A percentile compares a stretch with the other conserved stretches of the same genome.
phyloP scores from a whole-genome alignment of 37 sponge, comb jelly and placozoan species.

The Corticium candelabrum region DNA sequence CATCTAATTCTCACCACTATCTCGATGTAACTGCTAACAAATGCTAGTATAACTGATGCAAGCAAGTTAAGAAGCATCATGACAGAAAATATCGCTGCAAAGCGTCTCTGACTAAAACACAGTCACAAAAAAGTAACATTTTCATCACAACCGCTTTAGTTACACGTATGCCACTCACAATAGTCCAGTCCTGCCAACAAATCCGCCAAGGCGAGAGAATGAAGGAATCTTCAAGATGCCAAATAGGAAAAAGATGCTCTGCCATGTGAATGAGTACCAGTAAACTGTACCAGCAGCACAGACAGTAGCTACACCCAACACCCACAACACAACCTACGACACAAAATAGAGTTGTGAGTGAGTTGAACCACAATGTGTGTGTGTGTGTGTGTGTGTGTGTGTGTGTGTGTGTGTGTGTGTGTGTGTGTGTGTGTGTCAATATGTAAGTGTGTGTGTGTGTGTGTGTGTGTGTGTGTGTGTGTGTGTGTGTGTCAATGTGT shows the following conservation, averaged over 20 bases:
- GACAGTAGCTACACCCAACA: neutral
- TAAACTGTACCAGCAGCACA: neutral
- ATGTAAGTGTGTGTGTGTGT: too few species aligned
- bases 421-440: too few species aligned
- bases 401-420: too few species aligned
- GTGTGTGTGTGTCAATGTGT: too few species aligned
- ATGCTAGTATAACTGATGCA: neutral
- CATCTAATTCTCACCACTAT: too few species aligned
- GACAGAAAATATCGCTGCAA: neutral
- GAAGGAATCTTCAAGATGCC: neutral
- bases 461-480: too few species aligned
- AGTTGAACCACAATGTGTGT: too few species aligned
- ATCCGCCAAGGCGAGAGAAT: slow-evolving; percentile 6
- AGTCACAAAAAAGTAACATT: neutral
- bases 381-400: too few species aligned
- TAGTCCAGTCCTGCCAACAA: neutral
- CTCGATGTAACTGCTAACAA: neutral
- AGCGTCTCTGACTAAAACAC: neutral
- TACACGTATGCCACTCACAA: neutral
- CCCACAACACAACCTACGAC: neutral
- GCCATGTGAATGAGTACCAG: slow-evolving; percentile 7
- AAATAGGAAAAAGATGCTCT: neutral
- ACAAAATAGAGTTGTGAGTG: neutral
- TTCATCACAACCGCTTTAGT: neutral
- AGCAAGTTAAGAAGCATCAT: neutral